These are phyloP conservation scores for Apostichopus parvimensis DNA, from an alignment of 35 echinoderm and acorn worm genomes.

Conservation along the genomic window DNA sequence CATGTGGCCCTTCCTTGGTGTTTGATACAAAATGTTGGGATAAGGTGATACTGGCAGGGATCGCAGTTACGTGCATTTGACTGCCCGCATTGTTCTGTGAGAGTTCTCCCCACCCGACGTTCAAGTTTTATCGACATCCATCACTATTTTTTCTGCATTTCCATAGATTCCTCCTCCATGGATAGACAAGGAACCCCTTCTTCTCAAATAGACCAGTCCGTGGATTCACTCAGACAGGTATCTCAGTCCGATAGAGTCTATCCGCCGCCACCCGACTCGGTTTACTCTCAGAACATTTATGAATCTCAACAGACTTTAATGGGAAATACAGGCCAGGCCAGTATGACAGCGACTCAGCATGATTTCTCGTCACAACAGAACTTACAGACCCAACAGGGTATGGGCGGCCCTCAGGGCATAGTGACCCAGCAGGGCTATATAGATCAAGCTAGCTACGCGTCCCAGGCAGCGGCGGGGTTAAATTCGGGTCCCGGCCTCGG, in stretches of 20 bases:
- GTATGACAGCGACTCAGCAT: slow-evolving; percentile 34
- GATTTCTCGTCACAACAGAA: slow-evolving; percentile 37
- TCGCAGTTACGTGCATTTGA: no score
- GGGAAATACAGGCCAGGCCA: slow-evolving; percentile 22
- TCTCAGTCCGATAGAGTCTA: slow-evolving; percentile 5
- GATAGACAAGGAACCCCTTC: slow-evolving; percentile 17
- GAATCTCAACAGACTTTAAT: slow-evolving; percentile 27
- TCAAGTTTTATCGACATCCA: no score
- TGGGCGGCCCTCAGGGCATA: slow-evolving; percentile 27
- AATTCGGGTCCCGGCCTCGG: slow-evolving; percentile 2
- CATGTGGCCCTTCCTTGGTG: no score
- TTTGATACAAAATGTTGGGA: no score
- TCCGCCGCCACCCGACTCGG: slow-evolving; percentile 19
- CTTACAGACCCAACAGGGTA: slow-evolving; percentile 45
- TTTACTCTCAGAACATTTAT: slow-evolving; percentile 55
- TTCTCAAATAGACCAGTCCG: slow-evolving; percentile 30
- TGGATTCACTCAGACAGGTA: slow-evolving; percentile 1
- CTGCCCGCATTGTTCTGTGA: no score
- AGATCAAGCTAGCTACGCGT: slow-evolving; percentile 34
- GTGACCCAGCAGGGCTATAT: slow-evolving; percentile 21
- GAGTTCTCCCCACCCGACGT: no score
- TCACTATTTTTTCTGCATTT: no score
- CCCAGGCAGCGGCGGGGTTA: slow-evolving; percentile 5
- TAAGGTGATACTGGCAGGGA: no score
- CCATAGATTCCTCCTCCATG: neutral